Conservation (phyloP, 23 tunicate genomes). For the Ciona savignyi region DNA sequence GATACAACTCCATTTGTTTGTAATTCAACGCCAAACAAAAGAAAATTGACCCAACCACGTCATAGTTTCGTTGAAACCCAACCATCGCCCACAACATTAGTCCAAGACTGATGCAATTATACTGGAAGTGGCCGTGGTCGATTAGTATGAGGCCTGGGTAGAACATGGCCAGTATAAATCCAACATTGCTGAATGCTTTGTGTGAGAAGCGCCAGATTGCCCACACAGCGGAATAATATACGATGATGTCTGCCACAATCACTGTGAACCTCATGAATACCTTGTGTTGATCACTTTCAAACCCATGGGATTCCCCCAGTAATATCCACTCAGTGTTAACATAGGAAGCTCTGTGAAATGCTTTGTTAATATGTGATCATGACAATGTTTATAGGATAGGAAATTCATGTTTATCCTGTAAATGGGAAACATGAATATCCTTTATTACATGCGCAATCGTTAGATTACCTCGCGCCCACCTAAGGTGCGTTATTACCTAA, state of each 20-base stretch:
- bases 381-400: too few species aligned
- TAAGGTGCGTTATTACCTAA: too few species aligned
- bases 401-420: too few species aligned
- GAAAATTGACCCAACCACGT: conserved; percentile 48
- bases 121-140: conserved; percentile 96
- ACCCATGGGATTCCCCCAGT: conserved; percentile 49
- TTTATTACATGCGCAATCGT: too few species aligned
- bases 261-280: conserved; percentile 90
- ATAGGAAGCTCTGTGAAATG: conserved; percentile 38
- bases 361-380: too few species aligned
- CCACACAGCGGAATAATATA: conserved; percentile 52
- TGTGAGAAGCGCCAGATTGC: not conserved
- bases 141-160: conserved; percentile 88
- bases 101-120: conserved; percentile 78
- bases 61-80: conserved; percentile 13
- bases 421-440: too few species aligned
- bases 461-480: too few species aligned
- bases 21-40: conserved; percentile 78
- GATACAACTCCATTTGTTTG: conserved; percentile 97
- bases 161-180: conserved; percentile 15
- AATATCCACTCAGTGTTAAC: conserved; percentile 62
- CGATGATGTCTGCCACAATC: conserved; percentile 43
- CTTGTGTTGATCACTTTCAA: conserved; percentile 63
- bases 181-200: not conserved
- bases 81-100: conserved; percentile 35